These are phyloP conservation scores for Acanthoscelides obtectus DNA, from an alignment of 2,888 invertebrate species.

Conservation along the genomic window DNA sequence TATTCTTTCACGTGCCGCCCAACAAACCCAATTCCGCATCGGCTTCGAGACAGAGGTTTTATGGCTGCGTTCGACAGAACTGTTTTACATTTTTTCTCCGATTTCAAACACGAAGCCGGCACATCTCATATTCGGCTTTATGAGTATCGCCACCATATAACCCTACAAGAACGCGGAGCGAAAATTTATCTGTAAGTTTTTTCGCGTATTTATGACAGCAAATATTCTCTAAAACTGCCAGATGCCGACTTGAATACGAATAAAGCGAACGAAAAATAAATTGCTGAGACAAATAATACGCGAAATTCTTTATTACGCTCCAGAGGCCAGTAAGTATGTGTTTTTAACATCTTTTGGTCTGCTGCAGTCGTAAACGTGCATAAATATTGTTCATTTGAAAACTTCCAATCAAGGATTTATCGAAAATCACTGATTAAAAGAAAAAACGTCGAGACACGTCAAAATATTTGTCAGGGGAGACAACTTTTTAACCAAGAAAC, in stretches of 20 bases:
- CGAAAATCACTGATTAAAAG: no score
- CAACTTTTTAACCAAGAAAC: no score
- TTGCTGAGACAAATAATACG: neutral
- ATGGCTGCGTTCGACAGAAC: neutral
- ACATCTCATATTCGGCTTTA: neutral
- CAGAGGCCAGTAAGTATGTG: conserved; percentile 1
- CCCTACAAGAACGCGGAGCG: neutral
- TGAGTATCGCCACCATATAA: neutral
- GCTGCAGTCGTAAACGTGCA: neutral
- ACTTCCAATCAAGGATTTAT: no score
- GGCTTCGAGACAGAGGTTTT: neutral
- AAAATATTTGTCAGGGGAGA: no score
- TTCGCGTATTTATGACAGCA: neutral
- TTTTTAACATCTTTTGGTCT: neutral
- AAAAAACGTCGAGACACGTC: no score
- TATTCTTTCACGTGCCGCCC: neutral
- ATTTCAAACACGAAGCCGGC: neutral
- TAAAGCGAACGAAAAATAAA: neutral
- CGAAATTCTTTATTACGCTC: neutral
- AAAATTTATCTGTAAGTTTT: neutral
- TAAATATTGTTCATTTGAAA: no score
- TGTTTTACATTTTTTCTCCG: neutral
- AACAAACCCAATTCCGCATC: neutral
- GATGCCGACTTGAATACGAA: neutral
- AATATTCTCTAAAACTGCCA: neutral